These are phyloP conservation scores for Rhingia rostrata DNA, from an alignment of 2,888 invertebrate genomes.

Conservation along the genomic window DNA sequence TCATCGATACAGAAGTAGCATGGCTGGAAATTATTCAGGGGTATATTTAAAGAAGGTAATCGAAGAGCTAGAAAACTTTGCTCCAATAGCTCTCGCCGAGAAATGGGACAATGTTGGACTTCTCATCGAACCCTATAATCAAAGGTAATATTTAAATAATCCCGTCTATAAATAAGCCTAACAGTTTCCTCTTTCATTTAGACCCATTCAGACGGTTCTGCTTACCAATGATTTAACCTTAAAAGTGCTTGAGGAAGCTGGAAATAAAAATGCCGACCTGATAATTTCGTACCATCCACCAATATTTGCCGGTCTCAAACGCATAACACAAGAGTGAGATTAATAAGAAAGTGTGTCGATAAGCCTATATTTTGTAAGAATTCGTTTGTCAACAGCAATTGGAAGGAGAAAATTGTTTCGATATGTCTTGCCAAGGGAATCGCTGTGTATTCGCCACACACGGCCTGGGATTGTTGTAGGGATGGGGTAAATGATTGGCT, in stretches of 20 bases:
- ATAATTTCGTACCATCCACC: slow-evolving; percentile 98
- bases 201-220: slow-evolving; percentile 86
- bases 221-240: slow-evolving; percentile 97
- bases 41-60: slow-evolving; percentile 82
- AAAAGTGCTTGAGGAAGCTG: slow-evolving; percentile 92
- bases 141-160: slow-evolving; percentile 81
- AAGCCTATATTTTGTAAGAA: neutral
- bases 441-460: slow-evolving; percentile 96
- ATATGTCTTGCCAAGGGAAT: slow-evolving; percentile 92
- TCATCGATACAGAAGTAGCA: slow-evolving; percentile 25
- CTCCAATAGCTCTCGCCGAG: slow-evolving; percentile 89
- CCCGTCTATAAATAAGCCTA: neutral
- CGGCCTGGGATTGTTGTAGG: slow-evolving; percentile 91
- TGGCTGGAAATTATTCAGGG: slow-evolving; percentile 24
- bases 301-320: slow-evolving; percentile 93
- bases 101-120: slow-evolving; percentile 98
- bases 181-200: slow-evolving; percentile 71
- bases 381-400: slow-evolving; percentile 83
- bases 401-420: slow-evolving; percentile 92
- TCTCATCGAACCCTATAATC: slow-evolving; percentile 90
- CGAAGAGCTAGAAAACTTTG: slow-evolving; percentile 87
- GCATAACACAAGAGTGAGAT: slow-evolving; percentile 89
- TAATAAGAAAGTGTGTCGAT: neutral
- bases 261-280: slow-evolving; percentile 87
- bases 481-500: slow-evolving; percentile 98